phyloP scores from a whole-genome alignment of 2,797 vertebrate genomes.

The Hydrocynus forskahlii region DNA sequence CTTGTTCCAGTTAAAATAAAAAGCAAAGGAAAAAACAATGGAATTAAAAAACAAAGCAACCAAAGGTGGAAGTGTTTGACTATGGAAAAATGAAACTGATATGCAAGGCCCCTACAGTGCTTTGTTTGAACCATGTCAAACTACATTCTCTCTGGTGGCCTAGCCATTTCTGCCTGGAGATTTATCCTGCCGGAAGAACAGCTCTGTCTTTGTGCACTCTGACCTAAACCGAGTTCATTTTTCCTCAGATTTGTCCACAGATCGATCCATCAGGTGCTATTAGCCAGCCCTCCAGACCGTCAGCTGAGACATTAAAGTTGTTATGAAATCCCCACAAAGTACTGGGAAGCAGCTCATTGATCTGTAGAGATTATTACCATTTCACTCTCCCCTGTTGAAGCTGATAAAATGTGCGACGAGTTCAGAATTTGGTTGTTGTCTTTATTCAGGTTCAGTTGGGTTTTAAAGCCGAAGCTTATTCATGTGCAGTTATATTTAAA shows the following conservation, averaged over 20 bases:
- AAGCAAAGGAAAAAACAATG: too few relatives aligned
- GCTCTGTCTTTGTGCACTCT: background rate
- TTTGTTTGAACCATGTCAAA: background rate
- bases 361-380: background rate
- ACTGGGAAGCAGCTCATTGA: background rate
- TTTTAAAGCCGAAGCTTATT: background rate
- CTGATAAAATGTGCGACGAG: background rate
- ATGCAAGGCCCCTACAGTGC: background rate
- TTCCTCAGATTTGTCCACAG: background rate
- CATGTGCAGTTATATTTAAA: background rate
- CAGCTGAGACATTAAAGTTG: background rate
- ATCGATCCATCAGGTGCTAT: slow-evolving; percentile 1
- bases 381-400: background rate
- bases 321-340: background rate
- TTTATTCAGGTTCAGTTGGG: background rate
- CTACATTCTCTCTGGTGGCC: background rate
- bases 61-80: too few relatives aligned
- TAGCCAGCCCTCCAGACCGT: background rate
- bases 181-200: background rate
- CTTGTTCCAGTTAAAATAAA: too few relatives aligned
- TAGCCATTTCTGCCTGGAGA: background rate
- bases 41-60: too few relatives aligned
- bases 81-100: background rate
- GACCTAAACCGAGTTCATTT: background rate
- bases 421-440: background rate